These are phyloP conservation scores for Danaus plexippus DNA, from an alignment of 1,140 invertebrate species.

Conservation along the genomic window DNA sequence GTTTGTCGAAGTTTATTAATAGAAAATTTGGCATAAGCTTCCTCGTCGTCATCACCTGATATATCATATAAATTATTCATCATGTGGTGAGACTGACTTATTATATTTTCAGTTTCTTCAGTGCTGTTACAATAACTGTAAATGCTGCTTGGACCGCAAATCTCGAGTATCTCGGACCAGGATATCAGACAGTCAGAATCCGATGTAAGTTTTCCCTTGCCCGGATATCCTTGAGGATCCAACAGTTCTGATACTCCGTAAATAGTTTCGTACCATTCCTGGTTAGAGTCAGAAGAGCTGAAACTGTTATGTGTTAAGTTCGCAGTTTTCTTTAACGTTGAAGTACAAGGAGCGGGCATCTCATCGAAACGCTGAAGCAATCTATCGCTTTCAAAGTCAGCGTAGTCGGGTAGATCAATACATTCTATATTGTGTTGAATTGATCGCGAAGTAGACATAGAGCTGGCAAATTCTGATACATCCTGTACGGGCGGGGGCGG, in stretches of 20 bases:
- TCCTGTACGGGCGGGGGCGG: constrained; percentile 47
- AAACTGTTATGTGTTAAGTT: constrained; percentile 33
- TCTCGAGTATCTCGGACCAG: constrained; percentile 49
- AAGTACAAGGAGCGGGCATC: constrained; percentile 31
- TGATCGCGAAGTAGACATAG: constrained; percentile 20
- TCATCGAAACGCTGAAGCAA: constrained; percentile 18
- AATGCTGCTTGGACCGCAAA: constrained; percentile 37
- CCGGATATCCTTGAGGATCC: constrained; percentile 19
- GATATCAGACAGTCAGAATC: constrained; percentile 35
- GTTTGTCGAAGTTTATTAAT: constrained; percentile 47
- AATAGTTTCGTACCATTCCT: constrained; percentile 56
- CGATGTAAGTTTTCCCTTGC: constrained; percentile 14
- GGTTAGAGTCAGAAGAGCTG: constrained; percentile 28
- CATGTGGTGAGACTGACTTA: constrained; percentile 40
- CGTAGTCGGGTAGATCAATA: constrained; percentile 46
- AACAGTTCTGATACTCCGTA: constrained; percentile 51
- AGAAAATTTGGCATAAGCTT: constrained; percentile 47
- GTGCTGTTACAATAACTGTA: constrained; percentile 26
- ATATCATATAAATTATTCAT: constrained; percentile 28
- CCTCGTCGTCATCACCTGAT: constrained; percentile 35
- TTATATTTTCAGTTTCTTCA: constrained; percentile 33
- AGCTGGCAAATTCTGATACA: constrained; percentile 15
- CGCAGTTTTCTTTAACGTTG: constrained; percentile 40
- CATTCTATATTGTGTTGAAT: constrained; percentile 29
- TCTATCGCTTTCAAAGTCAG: constrained; percentile 47